phyloP scores from a whole-genome alignment of 2,888 invertebrate species.

The Monoplex corrugatus region DNA sequence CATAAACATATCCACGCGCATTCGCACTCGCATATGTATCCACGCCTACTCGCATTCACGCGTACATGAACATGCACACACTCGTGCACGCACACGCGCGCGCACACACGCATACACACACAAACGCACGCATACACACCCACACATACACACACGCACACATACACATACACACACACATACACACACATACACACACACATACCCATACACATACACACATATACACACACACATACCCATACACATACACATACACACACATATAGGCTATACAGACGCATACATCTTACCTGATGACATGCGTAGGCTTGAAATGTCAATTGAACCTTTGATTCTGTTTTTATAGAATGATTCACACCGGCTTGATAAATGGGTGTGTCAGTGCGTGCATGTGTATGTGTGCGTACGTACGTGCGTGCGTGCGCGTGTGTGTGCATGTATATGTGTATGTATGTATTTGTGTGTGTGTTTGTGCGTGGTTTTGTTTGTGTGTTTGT shows the following conservation, averaged over 20 bases:
- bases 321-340: too few relatives aligned
- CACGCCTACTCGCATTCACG: background rate
- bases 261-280: background rate
- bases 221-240: background rate
- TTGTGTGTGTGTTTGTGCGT: too few relatives aligned
- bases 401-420: too few relatives aligned
- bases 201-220: background rate
- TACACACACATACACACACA: slow-evolving; percentile 12
- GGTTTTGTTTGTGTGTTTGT: too few relatives aligned
- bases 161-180: background rate
- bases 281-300: background rate
- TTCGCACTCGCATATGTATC: background rate
- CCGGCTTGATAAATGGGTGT: too few relatives aligned
- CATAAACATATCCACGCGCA: background rate
- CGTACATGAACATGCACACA: background rate
- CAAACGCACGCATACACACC: too few relatives aligned
- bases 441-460: too few relatives aligned
- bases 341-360: too few relatives aligned
- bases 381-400: too few relatives aligned
- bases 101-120: background rate
- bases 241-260: background rate
- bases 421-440: too few relatives aligned
- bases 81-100: background rate
- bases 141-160: background rate
- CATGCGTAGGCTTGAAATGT: background rate